Conservation (phyloP, 2,113 vertebrate species). For the Brienomyrus longianalis region DNA sequence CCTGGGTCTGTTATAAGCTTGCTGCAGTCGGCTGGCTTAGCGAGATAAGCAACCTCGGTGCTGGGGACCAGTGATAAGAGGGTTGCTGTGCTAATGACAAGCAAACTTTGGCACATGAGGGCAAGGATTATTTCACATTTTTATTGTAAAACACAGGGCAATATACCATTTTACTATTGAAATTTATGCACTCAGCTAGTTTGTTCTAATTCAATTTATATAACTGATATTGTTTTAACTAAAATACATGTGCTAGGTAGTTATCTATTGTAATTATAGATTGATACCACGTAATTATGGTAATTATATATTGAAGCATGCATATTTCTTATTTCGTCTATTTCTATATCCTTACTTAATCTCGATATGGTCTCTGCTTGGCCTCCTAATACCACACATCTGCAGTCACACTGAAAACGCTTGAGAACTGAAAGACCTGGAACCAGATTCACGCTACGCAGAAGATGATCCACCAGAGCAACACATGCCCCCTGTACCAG, state of each 20-base stretch:
- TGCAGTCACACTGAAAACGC: background rate
- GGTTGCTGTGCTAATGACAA: slow-evolving; percentile 57
- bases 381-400: background rate
- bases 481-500: background rate
- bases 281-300: background rate
- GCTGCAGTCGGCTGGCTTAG: slow-evolving; percentile 71
- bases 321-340: background rate
- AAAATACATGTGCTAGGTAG: background rate
- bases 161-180: background rate
- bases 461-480: background rate
- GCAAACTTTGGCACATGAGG: slow-evolving; percentile 44
- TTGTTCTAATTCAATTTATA: background rate
- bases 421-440: background rate
- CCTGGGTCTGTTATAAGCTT: slow-evolving; percentile 64
- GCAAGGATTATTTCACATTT: slow-evolving; percentile 50
- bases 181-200: background rate
- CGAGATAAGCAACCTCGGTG: slow-evolving; percentile 83
- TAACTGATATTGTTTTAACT: background rate
- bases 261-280: background rate
- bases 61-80: slow-evolving; percentile 83
- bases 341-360: background rate
- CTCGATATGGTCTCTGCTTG: background rate
- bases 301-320: background rate
- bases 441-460: background rate
- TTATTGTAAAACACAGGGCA: slow-evolving; percentile 38